Evolutionary conservation across 2,888 invertebrate genomes (phyloP).

Genomic region (Sylvicola cinctus): DNA sequence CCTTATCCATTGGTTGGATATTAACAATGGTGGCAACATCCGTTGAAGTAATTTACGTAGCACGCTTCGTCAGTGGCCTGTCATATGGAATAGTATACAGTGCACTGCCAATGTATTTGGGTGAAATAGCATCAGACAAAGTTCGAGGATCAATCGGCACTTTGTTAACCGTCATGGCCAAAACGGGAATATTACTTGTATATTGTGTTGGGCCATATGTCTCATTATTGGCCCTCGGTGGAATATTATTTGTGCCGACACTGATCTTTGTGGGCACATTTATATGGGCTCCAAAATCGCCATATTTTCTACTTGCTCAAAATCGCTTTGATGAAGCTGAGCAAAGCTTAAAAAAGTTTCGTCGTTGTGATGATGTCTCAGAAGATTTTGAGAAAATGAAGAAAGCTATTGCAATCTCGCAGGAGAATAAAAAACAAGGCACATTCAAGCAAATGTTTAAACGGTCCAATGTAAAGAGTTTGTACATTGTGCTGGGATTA

Average conservation of each 20-base stretch:
- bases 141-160: conserved; percentile 40
- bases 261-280: conserved; percentile 33
- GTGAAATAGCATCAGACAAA: conserved; percentile 38
- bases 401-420: conserved; percentile 31
- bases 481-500: conserved; percentile 35
- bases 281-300: conserved; percentile 46
- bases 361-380: conserved; percentile 33
- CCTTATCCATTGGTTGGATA: conserved; percentile 40
- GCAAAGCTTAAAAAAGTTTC: conserved; percentile 33
- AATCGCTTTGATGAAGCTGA: conserved; percentile 33
- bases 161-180: conserved; percentile 33
- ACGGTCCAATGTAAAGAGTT: conserved; percentile 31
- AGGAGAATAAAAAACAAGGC: conserved; percentile 25
- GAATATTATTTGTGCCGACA: conserved; percentile 34
- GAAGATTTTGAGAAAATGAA: conserved; percentile 23
- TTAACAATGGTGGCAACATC: conserved; percentile 36
- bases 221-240: conserved; percentile 30
- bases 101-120: conserved; percentile 39
- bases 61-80: conserved; percentile 39
- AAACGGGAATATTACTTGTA: conserved; percentile 37
- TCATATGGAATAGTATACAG: conserved; percentile 40
- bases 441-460: conserved; percentile 30
- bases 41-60: conserved; percentile 33
- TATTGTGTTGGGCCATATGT: conserved; percentile 38
- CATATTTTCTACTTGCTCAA: conserved; percentile 33